Percentiles rank a stretch among this genome's conserved stretches.
Conservation (phyloP, 2,113 vertebrate species). For the Carollia perspicillata region DNA sequence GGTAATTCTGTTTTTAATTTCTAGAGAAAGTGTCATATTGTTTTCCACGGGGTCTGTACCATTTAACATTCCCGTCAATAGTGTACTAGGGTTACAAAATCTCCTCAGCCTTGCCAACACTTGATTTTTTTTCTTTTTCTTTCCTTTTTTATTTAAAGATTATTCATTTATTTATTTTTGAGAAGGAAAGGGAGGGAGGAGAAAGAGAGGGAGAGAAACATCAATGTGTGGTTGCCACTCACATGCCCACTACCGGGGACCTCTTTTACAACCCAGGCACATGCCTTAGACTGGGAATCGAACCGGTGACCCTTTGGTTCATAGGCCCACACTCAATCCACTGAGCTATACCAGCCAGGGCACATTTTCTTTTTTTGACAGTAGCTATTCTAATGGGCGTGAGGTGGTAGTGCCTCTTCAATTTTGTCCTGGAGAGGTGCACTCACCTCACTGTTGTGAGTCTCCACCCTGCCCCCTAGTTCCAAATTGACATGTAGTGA, state of each 20-base stretch:
- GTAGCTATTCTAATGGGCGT: not conserved
- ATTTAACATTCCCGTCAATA: not conserved
- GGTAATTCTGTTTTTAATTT: not conserved
- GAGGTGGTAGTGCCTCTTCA: not conserved
- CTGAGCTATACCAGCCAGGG: too few relatives aligned
- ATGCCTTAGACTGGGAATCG: too few relatives aligned
- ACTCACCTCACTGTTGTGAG: not conserved
- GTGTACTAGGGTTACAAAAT: not conserved
- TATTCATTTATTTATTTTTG: too few relatives aligned
- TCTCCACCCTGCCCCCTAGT: not conserved
- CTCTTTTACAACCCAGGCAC: too few relatives aligned
- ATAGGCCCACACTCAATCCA: too few relatives aligned
- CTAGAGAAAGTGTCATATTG: not conserved
- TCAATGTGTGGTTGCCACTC: too few relatives aligned
- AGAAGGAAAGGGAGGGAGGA: too few relatives aligned
- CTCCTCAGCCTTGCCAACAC: not conserved
- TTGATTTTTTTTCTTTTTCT: not conserved
- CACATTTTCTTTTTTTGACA: not conserved
- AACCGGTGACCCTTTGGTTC: too few relatives aligned
- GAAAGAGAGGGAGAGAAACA: too few relatives aligned
- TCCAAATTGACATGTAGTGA: not conserved
- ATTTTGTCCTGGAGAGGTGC: not conserved
- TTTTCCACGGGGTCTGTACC: not conserved
- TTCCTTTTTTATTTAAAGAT: too few relatives aligned
- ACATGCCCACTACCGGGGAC: too few relatives aligned